Evolutionary conservation across 2,113 vertebrate genomes (phyloP).

Genomic region (Eulemur rufifrons): DNA sequence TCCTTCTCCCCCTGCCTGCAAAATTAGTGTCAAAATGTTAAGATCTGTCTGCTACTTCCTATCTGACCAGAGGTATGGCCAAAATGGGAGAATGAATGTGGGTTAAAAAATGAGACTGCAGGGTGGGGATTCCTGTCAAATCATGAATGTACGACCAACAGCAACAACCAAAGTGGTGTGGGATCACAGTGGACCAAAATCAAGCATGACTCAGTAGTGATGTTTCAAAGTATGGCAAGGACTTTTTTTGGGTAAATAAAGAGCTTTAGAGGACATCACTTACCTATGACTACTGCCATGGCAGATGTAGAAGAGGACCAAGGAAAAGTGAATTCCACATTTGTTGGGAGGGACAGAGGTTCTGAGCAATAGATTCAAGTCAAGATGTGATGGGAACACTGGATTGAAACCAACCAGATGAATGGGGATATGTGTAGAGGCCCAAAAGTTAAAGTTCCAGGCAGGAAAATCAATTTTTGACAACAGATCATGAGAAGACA

Average conservation of each 20-base stretch:
- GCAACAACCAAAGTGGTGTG: neutral
- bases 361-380: neutral
- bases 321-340: neutral
- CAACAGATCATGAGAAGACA: neutral
- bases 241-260: neutral
- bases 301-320: neutral
- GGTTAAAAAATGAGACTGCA: neutral
- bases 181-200: neutral
- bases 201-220: neutral
- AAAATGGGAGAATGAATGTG: neutral
- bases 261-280: neutral
- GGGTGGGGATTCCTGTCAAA: neutral
- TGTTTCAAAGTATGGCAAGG: conserved; percentile 3
- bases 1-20: neutral
- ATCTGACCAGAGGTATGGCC: neutral
- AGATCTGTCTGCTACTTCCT: neutral
- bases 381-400: neutral
- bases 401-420: neutral
- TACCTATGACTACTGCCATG: neutral
- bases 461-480: conserved; percentile 7
- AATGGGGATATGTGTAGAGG: neutral
- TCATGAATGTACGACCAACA: neutral
- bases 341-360: neutral
- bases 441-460: neutral
- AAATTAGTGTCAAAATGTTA: conserved; percentile 16